Evolutionary conservation across 1,140 invertebrate species (phyloP).

Genomic region (Aphidius gifuensis): DNA sequence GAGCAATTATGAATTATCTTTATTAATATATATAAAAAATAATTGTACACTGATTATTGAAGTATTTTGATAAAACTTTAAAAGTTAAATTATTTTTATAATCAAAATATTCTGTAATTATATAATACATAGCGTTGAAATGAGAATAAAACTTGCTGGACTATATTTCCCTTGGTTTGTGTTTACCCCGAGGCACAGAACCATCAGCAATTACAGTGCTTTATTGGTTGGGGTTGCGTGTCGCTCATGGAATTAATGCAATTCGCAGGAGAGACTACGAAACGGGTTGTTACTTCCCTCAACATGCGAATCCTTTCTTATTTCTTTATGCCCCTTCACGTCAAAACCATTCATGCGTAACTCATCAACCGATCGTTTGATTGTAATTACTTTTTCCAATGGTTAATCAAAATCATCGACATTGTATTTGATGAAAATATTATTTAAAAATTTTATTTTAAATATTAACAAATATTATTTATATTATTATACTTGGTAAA

Average conservation of each 20-base stretch:
- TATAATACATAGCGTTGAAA: no score
- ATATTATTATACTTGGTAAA: no score
- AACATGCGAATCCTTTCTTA: slow-evolving; percentile 18
- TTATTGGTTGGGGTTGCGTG: slow-evolving; percentile 43
- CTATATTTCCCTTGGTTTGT: background rate
- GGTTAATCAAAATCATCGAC: background rate
- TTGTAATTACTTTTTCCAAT: slow-evolving; percentile 18
- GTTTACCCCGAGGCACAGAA: slow-evolving; percentile 33
- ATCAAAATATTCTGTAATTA: no score
- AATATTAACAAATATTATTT: no score
- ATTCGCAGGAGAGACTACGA: slow-evolving; percentile 28
- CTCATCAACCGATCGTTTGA: slow-evolving; percentile 23
- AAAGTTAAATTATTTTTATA: no score
- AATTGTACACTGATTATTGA: no score
- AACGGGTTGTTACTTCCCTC: slow-evolving; percentile 1
- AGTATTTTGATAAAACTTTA: no score
- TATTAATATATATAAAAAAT: no score
- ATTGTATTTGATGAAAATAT: background rate
- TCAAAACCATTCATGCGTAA: slow-evolving; percentile 10
- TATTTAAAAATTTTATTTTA: background rate
- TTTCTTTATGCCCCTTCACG: background rate
- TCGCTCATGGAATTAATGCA: slow-evolving; percentile 42
- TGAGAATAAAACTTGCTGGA: no score
- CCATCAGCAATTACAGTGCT: slow-evolving; percentile 43
- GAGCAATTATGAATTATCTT: no score